Evolutionary conservation across 2,797 vertebrate species (phyloP), one percentile per base, ranked within the genome.

Genomic region (Pseudotriccus pelzelni): DNA sequence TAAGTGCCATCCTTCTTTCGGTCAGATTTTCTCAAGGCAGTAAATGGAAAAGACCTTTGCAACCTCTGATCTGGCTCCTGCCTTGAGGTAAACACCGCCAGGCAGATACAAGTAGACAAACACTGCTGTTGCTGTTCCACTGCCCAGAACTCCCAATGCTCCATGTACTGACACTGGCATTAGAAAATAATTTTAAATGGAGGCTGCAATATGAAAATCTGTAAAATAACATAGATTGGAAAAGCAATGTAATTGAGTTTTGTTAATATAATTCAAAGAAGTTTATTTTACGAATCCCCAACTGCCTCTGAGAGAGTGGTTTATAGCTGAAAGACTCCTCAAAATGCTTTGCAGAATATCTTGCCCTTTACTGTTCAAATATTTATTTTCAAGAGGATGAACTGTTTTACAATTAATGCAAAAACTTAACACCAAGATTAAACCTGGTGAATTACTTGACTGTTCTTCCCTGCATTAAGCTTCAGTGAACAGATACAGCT

Each of bases 371-470:
- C 76, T 96, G 92, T 30, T 89, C 66, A 89, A 66, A 87, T 34
- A 67, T 44, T 67, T 92, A 86, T 93, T 97, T 97, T 87, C 55
- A 79, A 89, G 91, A 83, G 62, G 94, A 70, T 18, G 93, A 97
- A 94, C 52, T 66, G 58, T 15, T 97, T 96, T 94, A 88, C 74
- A 59, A 60, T 79, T 75, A 95, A 62, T n/a, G 90, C 30, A 93
- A 66, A 84, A 92, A 79, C 69, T 64, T 84, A 92, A 79, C 32
- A 74, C 34, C 36, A 37, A 92, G 56, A 47, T 92, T 60, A 8
- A 15, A 75, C 30, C 66, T 89, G 52, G 25, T 74, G 89, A 92
- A 87, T 91, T 81, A 90, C 47, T 94, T 88, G 77, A 87, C 83
- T 93, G 60, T 79, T 94, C 46, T 96, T 96, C 39, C 34, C 53